Conservation (phyloP, 2,888 invertebrate genomes). For the Drosophila pullipes region DNA sequence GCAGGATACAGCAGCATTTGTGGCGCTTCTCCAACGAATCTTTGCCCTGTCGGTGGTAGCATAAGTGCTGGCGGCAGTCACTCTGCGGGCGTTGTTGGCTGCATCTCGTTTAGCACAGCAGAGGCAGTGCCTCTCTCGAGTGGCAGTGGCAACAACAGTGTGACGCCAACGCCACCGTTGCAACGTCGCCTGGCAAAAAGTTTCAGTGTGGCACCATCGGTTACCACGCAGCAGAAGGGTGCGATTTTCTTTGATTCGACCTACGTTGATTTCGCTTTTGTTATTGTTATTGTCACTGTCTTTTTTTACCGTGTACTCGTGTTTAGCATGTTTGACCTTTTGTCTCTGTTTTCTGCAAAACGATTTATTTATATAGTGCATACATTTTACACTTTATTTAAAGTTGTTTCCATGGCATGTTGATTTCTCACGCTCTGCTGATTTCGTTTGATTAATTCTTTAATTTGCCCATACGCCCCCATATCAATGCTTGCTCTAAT, state of each 20-base stretch:
- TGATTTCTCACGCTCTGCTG: slow-evolving; percentile 8
- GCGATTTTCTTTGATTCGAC: slow-evolving; percentile 62
- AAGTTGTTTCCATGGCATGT: slow-evolving; percentile 22
- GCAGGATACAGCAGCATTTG: slow-evolving; percentile 27
- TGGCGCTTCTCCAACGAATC: slow-evolving; percentile 46
- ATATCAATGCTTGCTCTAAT: slow-evolving; percentile 27
- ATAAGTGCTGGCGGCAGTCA: slow-evolving; percentile 85
- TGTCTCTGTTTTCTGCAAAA: slow-evolving; percentile 4
- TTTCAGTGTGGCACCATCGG: slow-evolving; percentile 93
- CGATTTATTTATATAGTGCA: slow-evolving; percentile 13
- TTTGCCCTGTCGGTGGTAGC: slow-evolving; percentile 42
- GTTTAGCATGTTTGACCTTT: slow-evolving; percentile 16
- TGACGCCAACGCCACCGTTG: slow-evolving; percentile 91
- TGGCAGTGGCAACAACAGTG: slow-evolving; percentile 68
- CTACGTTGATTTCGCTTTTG: slow-evolving; percentile 32
- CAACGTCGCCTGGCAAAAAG: slow-evolving; percentile 96
- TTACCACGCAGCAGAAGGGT: slow-evolving; percentile 85
- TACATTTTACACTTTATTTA: slow-evolving; percentile 7
- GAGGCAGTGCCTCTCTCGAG: slow-evolving; percentile 36
- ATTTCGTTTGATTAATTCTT: slow-evolving; percentile 15
- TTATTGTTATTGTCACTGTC: slow-evolving; percentile 6
- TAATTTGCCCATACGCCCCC: slow-evolving; percentile 6
- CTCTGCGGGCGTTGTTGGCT: slow-evolving; percentile 80
- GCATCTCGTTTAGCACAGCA: slow-evolving; percentile 76
- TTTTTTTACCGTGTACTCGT: neutral